phyloP scores from a whole-genome alignment of 2,113 vertebrate species.

The Ariopsis seemanni region DNA sequence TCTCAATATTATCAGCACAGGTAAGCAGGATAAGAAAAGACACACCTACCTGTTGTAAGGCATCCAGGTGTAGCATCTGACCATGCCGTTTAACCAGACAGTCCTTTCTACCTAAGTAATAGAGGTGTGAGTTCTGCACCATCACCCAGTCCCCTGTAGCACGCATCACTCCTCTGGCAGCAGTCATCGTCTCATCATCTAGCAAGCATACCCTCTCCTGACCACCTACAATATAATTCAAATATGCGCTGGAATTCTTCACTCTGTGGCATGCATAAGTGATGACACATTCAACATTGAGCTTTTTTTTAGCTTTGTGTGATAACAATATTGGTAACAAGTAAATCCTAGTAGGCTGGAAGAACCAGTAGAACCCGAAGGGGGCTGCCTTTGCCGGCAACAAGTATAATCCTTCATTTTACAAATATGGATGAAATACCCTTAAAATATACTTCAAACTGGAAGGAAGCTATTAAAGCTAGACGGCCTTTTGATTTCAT shows the following conservation, averaged over 20 bases:
- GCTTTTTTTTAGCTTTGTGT: not conserved
- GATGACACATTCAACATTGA: not conserved
- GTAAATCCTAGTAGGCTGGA: not conserved
- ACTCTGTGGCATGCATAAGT: not conserved
- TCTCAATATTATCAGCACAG: not conserved
- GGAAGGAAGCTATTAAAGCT: not conserved
- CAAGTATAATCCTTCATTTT: not conserved
- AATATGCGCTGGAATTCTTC: not conserved
- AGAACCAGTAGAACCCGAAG: not conserved
- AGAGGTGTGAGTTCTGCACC: conserved; percentile 70
- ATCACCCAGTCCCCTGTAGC: conserved; percentile 88
- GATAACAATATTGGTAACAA: not conserved
- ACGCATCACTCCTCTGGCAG: conserved; percentile 82
- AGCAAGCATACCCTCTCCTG: conserved; percentile 85
- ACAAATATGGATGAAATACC: not conserved
- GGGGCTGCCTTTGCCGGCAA: not conserved
- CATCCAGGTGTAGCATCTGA: conserved; percentile 82
- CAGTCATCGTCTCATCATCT: conserved; percentile 73
- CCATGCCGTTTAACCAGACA: conserved; percentile 88
- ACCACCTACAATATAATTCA: conserved; percentile 75
- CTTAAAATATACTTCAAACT: not conserved
- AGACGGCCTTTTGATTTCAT: too few relatives aligned
- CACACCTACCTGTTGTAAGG: conserved; percentile 79
- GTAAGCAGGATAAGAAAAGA: not conserved
- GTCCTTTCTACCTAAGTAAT: conserved; percentile 88